Evolutionary conservation across 1,140 invertebrate species (phyloP).

Genomic region (Myzus persicae): DNA sequence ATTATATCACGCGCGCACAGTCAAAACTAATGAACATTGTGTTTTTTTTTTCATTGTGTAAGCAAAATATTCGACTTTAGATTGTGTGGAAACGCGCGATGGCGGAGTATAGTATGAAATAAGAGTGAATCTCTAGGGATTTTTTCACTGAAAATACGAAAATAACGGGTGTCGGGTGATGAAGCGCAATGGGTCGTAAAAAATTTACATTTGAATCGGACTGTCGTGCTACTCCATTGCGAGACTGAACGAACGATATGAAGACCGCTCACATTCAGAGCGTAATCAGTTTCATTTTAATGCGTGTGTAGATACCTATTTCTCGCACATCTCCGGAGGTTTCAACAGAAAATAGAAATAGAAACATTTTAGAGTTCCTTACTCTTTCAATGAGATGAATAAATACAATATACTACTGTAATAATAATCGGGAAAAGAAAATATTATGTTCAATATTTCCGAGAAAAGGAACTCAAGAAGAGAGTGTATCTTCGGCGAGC

Average conservation of each 20-base stretch:
- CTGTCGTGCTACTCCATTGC: background rate
- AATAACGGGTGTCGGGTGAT: background rate
- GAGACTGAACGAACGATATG: background rate
- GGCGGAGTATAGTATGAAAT: background rate
- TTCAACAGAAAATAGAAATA: background rate
- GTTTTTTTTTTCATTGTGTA: background rate
- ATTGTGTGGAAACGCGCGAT: background rate
- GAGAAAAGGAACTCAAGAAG: background rate
- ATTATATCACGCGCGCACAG: too few relatives aligned
- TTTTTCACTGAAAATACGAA: background rate
- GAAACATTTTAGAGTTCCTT: background rate
- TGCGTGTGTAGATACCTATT: background rate
- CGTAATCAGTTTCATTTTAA: background rate
- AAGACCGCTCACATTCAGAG: background rate
- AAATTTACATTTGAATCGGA: slow-evolving; percentile 14
- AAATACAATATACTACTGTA: too few relatives aligned
- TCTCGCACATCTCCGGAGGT: background rate
- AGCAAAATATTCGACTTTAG: background rate
- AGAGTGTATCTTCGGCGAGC: background rate
- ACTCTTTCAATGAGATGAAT: background rate
- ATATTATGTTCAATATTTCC: background rate
- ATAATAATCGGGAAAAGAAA: background rate
- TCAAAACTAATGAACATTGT: background rate
- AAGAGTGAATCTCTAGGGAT: background rate
- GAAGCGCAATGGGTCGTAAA: background rate